Percentiles rank a stretch among this genome's conserved stretches.
Evolutionary conservation across 2,888 invertebrate genomes (phyloP).

Genomic region (Mythimna lalbum): DNA sequence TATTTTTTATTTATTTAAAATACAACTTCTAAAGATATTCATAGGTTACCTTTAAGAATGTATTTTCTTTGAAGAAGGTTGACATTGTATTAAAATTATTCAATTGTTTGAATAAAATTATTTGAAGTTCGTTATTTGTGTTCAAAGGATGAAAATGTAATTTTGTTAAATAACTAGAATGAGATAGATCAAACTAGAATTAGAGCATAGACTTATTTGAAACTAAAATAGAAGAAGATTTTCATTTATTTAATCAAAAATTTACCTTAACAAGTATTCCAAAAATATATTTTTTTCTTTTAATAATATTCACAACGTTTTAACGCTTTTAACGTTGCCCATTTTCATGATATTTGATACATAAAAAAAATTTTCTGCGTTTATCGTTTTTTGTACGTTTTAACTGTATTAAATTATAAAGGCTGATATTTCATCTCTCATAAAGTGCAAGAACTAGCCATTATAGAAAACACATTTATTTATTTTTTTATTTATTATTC

Average conservation of each 20-base stretch:
- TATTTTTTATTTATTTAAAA: too few relatives aligned
- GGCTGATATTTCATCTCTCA: too few relatives aligned
- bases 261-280: conserved; percentile 53
- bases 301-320: conserved; percentile 7
- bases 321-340: neutral
- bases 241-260: conserved; percentile 23
- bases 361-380: too few relatives aligned
- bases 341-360: neutral
- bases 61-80: conserved; percentile 15
- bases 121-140: conserved; percentile 11
- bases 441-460: too few relatives aligned
- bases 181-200: too few relatives aligned
- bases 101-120: conserved; percentile 8
- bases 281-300: conserved; percentile 35
- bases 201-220: conserved; percentile 33
- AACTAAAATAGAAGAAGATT: conserved; percentile 9
- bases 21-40: too few relatives aligned
- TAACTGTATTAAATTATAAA: neutral
- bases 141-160: conserved; percentile 1
- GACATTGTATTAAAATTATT: conserved; percentile 14
- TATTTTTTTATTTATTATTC: too few relatives aligned
- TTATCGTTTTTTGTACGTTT: too few relatives aligned
- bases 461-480: too few relatives aligned
- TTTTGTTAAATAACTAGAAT: conserved; percentile 14
- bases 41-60: conserved; percentile 4